Evolutionary conservation across 2,888 invertebrate genomes (phyloP), one percentile per base, ranked within the genome.

Genomic region (Busseola fusca): DNA sequence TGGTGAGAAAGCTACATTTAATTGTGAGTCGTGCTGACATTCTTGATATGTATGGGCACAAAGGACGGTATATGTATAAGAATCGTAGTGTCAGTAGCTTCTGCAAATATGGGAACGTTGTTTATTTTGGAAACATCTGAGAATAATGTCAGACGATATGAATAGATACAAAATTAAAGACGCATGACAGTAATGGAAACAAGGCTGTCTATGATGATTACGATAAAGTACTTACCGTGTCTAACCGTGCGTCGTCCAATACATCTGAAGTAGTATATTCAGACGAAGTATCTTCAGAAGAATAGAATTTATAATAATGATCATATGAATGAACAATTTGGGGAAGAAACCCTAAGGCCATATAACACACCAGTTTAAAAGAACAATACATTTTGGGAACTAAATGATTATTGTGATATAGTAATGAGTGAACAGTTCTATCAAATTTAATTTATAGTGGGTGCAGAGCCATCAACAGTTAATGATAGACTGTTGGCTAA

Each of bases 221-320:
- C 21, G 30, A 48, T 62, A 50, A 74, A 64, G 73, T 78, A 91
- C 93, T 89, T 88, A 95, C 95, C 27, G 94, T 92, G 74, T 94
- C 94, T 74, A 95, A 88, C 42, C 86, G 86, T 25, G 94, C 93
- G 79, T 95, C 95, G 83, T 95, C 94, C 56, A 92, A 83, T 72
- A 94, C 84, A 68, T 86, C 88, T 3, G 78, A 69, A 82, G 89
- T 84, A 0, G 91, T 90, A 54, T 69, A 70, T 50, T 66, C 64
- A 27, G 25, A 21, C 7, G 89, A 86, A 0, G 88, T 89, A 50
- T 73, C 69, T 64, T 30, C 58, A 48, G 42, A 50, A 52, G 57
- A 27, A 74, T 50, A 37, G 37, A 76, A 65, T 34, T 7, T 65
- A 64, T 75, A 59, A 72, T 66, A 63, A 30, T n/a, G n/a, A n/a